Conservation (phyloP, 1,140 invertebrate genomes). For the Prorops nasuta region DNA sequence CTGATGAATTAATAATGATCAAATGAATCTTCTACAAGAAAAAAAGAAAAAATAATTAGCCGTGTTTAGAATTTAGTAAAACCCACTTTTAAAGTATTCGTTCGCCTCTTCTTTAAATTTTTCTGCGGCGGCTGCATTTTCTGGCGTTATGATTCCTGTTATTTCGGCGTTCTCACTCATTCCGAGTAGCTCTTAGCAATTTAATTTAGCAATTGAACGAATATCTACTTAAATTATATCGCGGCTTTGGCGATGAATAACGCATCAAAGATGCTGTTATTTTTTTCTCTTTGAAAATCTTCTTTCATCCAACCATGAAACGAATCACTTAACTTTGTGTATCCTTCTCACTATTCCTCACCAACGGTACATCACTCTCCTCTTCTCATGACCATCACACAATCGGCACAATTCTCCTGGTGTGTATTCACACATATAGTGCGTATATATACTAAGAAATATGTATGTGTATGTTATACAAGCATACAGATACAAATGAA, state of each 20-base stretch:
- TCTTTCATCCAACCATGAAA: too few species aligned
- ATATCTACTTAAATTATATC: conserved; percentile 22
- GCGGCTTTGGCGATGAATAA: conserved; percentile 29
- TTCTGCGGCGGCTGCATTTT: conserved; percentile 64
- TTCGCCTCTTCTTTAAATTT: conserved; percentile 82
- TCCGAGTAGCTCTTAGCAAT: too few species aligned
- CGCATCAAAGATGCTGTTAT: conserved; percentile 28
- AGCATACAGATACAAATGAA: too few species aligned
- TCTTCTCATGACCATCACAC: too few species aligned
- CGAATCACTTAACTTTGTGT: too few species aligned
- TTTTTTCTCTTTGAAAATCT: conserved; percentile 18
- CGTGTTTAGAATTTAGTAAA: neutral
- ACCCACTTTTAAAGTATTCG: conserved; percentile 81
- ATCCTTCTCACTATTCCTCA: too few species aligned
- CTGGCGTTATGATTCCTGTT: conserved; percentile 30
- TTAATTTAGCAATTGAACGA: conserved; percentile 7
- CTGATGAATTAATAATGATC: neutral
- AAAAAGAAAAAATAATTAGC: neutral
- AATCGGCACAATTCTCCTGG: too few species aligned
- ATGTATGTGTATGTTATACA: too few species aligned
- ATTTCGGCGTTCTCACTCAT: conserved; percentile 41
- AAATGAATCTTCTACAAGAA: conserved; percentile 2
- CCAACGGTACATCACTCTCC: too few species aligned
- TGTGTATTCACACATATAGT: too few species aligned
- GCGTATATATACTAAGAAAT: too few species aligned